Conservation (phyloP, 2,113 vertebrate genomes). For the Aspidoscelis tigris region DNA sequence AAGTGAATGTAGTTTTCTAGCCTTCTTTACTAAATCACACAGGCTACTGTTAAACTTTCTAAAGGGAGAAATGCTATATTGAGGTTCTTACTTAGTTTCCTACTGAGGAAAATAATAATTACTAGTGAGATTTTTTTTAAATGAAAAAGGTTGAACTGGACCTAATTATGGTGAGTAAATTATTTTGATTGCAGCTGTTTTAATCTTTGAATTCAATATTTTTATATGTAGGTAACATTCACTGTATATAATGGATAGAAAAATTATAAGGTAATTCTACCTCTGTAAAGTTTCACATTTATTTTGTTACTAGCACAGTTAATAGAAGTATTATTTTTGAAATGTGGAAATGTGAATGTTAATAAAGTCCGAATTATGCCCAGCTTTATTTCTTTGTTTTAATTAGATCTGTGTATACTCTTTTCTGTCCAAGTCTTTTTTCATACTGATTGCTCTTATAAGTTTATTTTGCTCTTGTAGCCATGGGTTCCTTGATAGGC, state of each 20-base stretch:
- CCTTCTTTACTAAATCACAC: background rate
- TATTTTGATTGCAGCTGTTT: slow-evolving; percentile 68
- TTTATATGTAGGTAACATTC: slow-evolving; percentile 67
- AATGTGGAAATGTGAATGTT: slow-evolving; percentile 69
- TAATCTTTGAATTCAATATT: slow-evolving; percentile 68
- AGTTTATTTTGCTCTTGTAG: background rate
- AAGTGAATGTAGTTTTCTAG: background rate
- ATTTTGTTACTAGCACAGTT: slow-evolving; percentile 78
- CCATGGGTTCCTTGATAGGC: accelerated
- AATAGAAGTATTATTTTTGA: slow-evolving; percentile 71
- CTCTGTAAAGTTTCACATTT: slow-evolving; percentile 73
- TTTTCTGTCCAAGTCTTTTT: background rate
- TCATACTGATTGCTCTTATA: background rate
- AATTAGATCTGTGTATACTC: background rate
- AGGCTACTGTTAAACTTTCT: slow-evolving; percentile 4
- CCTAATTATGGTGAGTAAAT: slow-evolving; percentile 56
- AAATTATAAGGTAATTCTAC: slow-evolving; percentile 76
- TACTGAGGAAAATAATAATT: background rate
- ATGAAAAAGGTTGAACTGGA: slow-evolving; percentile 6
- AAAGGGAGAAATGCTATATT: background rate
- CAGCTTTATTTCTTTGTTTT: slow-evolving; percentile 15
- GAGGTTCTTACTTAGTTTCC: background rate
- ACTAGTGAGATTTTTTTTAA: background rate
- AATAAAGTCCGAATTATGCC: slow-evolving; percentile 58
- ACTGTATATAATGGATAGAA: slow-evolving; percentile 68